Evolutionary conservation across 2,888 invertebrate species (phyloP).

Genomic region (Dynastes grantii): DNA sequence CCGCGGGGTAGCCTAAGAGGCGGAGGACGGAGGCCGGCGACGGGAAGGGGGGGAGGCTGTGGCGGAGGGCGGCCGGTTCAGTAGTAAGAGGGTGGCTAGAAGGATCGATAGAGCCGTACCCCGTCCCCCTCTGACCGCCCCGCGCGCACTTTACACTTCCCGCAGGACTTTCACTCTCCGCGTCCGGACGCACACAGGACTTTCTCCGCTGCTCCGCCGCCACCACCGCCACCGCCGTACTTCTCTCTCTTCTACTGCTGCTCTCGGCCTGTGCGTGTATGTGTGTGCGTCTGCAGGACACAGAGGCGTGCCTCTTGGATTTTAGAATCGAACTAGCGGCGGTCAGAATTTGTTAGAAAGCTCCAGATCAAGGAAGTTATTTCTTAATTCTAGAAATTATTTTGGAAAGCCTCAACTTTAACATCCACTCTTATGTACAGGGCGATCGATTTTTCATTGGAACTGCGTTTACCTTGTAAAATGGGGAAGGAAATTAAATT

Average conservation of each 20-base stretch:
- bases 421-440: too few relatives aligned
- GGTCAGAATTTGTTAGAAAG: not conserved
- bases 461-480: too few relatives aligned
- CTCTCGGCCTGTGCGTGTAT: not conserved
- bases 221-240: constrained; percentile 50
- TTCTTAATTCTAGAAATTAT: too few relatives aligned
- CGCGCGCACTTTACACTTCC: constrained; percentile 70
- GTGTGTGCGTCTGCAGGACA: constrained; percentile 13
- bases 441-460: too few relatives aligned
- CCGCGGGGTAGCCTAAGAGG: constrained; percentile 61
- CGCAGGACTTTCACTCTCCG: constrained; percentile 72
- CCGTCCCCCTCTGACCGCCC: constrained; percentile 54
- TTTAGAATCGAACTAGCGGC: constrained; percentile 6
- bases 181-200: constrained; percentile 63
- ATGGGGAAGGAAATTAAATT: too few relatives aligned
- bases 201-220: constrained; percentile 57
- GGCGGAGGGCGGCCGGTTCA: constrained; percentile 59
- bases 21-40: constrained; percentile 57
- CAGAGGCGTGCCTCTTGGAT: constrained; percentile 7
- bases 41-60: constrained; percentile 59
- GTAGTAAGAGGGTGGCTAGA: constrained; percentile 60
- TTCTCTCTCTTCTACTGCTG: not conserved
- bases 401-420: too few relatives aligned
- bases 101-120: constrained; percentile 68
- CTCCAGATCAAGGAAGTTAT: too few relatives aligned